phyloP scores from a whole-genome alignment of 2,888 invertebrate species.

The Cepaea hortensis region DNA sequence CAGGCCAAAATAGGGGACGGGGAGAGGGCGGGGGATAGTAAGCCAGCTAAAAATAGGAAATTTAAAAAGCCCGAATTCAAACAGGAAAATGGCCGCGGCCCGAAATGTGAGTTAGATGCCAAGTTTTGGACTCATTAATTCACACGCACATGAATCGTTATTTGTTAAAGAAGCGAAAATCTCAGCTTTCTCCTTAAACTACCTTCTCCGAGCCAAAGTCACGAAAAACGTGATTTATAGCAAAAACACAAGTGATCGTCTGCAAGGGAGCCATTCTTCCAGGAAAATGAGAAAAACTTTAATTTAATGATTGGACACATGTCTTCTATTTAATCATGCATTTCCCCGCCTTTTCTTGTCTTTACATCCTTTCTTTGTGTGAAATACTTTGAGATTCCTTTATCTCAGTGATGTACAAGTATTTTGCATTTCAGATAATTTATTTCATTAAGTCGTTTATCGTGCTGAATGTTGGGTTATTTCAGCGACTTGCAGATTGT shows the following conservation, averaged over 20 bases:
- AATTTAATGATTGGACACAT: background rate
- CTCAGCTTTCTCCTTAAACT: slow-evolving; percentile 17
- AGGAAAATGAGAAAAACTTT: background rate
- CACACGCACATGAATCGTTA: slow-evolving; percentile 20
- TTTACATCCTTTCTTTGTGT: background rate
- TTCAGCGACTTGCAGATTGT: too few species aligned
- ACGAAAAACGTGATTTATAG: slow-evolving; percentile 21
- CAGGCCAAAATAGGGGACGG: background rate
- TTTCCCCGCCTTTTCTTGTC: background rate
- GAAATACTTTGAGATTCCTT: too few species aligned
- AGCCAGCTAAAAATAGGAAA: background rate
- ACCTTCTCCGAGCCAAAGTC: background rate
- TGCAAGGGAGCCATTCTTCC: background rate
- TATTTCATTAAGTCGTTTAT: too few species aligned
- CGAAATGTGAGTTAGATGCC: slow-evolving; percentile 8
- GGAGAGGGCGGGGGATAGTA: background rate
- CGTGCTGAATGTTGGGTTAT: too few species aligned
- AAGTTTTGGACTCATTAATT: slow-evolving; percentile 27
- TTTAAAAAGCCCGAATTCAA: background rate
- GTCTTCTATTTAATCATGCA: background rate
- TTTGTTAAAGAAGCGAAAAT: slow-evolving; percentile 19
- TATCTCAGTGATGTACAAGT: too few species aligned
- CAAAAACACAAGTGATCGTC: background rate
- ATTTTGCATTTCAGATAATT: too few species aligned
- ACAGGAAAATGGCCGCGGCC: too few species aligned